Conservation (phyloP, 2,113 vertebrate species). For the Ranitomeya imitator region DNA sequence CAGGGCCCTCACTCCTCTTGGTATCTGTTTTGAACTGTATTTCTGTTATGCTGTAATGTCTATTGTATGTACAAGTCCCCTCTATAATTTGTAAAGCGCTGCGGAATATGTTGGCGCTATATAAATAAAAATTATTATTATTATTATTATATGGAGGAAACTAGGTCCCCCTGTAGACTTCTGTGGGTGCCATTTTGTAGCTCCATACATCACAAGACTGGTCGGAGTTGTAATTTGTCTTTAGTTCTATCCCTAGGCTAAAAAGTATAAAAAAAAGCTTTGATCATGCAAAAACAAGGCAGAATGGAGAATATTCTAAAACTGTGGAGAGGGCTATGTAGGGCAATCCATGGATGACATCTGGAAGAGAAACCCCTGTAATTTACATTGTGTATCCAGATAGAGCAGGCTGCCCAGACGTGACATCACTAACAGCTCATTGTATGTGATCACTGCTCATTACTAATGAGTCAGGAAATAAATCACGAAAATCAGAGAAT, state of each 20-base stretch:
- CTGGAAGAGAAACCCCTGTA: background rate
- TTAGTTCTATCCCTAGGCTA: background rate
- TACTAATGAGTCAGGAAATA: conserved; percentile 31
- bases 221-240: background rate
- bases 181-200: no score
- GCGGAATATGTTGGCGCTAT: no score
- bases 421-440: conserved; percentile 36
- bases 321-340: background rate
- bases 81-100: no score
- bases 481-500: background rate
- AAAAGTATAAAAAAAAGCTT: background rate
- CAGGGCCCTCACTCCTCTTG: no score
- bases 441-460: background rate
- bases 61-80: no score
- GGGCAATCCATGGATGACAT: background rate
- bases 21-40: no score
- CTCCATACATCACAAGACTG: no score
- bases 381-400: conserved; percentile 2
- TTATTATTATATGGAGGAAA: no score
- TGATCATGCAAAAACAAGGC: background rate
- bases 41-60: no score
- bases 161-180: no score
- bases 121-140: no score
- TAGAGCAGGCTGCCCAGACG: background rate
- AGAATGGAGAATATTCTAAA: background rate